Conservation (phyloP, 2,797 vertebrate species). For the Argyrosomus regius region DNA sequence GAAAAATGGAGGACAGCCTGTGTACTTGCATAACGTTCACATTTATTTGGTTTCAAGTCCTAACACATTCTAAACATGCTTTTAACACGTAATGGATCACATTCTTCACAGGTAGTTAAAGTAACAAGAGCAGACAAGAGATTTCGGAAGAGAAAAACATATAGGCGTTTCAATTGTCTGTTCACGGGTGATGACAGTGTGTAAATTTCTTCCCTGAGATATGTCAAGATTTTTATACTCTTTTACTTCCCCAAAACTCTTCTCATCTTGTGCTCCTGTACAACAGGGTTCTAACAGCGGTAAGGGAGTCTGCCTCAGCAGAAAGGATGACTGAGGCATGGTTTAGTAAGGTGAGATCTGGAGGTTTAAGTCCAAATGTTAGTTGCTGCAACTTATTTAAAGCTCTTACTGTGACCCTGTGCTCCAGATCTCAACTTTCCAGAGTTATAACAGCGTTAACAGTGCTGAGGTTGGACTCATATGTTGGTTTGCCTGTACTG, state of each 20-base stretch:
- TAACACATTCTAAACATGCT: slow-evolving; percentile 99
- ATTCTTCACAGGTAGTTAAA: slow-evolving; percentile 99
- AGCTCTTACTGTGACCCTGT: neutral
- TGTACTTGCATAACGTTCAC: slow-evolving; percentile 94
- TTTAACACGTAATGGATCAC: slow-evolving; percentile 96
- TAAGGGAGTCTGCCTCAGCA: neutral
- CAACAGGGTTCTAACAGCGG: slow-evolving; percentile 29
- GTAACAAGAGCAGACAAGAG: slow-evolving; percentile 89
- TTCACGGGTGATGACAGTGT: slow-evolving; percentile 43
- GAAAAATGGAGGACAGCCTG: slow-evolving; percentile 5
- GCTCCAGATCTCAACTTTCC: neutral
- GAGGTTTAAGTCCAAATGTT: neutral
- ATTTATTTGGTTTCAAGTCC: slow-evolving; percentile 99
- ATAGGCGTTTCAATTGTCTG: slow-evolving; percentile 64
- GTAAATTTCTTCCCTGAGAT: slow-evolving; percentile 78
- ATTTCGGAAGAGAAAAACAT: slow-evolving; percentile 74
- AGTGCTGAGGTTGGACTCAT: slow-evolving; percentile 7
- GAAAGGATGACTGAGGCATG: neutral
- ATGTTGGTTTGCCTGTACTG: neutral
- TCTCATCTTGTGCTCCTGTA: slow-evolving; percentile 52
- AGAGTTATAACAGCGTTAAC: slow-evolving; percentile 14
- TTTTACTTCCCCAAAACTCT: slow-evolving; percentile 23
- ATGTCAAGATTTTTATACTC: slow-evolving; percentile 28
- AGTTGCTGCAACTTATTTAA: neutral
- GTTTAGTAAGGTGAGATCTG: neutral